phyloP scores from a whole-genome alignment of 1,140 invertebrate species.

The Eriocheir sinensis region DNA sequence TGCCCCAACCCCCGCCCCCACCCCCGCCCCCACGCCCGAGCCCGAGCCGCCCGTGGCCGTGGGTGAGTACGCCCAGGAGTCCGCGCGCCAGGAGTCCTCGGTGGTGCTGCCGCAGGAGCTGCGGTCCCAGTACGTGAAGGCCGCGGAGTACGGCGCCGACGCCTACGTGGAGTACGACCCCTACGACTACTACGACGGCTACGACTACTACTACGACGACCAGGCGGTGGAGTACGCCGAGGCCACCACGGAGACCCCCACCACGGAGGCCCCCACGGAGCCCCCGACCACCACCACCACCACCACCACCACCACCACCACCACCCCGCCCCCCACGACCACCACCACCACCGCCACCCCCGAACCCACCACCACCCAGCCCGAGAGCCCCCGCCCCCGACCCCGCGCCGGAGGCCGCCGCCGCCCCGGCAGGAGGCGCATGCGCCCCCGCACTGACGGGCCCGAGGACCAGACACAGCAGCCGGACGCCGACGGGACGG shows the following conservation, averaged over 20 bases:
- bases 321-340: neutral
- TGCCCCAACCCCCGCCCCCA: neutral
- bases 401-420: neutral
- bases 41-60: neutral
- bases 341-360: neutral
- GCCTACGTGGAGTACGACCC: neutral
- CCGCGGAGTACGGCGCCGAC: neutral
- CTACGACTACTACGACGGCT: constrained; percentile 12
- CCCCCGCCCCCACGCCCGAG: neutral
- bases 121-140: neutral
- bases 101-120: constrained; percentile 9
- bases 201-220: constrained; percentile 14
- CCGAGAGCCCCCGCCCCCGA: neutral
- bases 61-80: neutral
- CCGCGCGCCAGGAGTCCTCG: neutral
- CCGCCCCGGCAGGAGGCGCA: neutral
- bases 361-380: neutral
- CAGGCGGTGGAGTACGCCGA: neutral
- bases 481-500: neutral
- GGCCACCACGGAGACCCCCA: neutral
- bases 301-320: neutral
- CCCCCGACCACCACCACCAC: neutral
- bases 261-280: neutral
- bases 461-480: neutral
- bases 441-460: neutral